Evolutionary conservation across 1,140 invertebrate genomes (phyloP).

Genomic region (Ceratina japonica): DNA sequence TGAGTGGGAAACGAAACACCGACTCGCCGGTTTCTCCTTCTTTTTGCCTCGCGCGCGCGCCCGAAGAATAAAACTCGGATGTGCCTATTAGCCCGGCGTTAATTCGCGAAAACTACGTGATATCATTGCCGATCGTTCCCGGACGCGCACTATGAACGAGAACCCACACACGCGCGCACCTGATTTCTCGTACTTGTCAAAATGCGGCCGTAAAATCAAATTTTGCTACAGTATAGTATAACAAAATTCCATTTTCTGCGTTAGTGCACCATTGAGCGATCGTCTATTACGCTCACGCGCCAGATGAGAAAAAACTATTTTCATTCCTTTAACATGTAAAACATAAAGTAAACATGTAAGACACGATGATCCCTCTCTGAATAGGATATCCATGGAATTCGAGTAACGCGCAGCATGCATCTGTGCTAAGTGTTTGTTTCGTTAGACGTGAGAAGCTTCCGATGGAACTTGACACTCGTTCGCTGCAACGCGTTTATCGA

Average conservation of each 20-base stretch:
- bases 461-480: no score
- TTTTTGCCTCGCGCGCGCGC: not conserved
- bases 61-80: constrained; percentile 31
- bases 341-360: no score
- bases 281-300: no score
- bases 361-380: no score
- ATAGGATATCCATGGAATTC: no score
- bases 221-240: no score
- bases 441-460: no score
- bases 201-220: no score
- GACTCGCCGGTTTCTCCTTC: not conserved
- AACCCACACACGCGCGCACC: not conserved
- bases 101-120: constrained; percentile 34
- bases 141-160: no score
- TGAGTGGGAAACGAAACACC: not conserved
- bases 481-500: not conserved
- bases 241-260: not conserved
- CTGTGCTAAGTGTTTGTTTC: not conserved
- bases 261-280: not conserved
- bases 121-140: constrained; percentile 14
- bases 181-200: no score
- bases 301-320: no score
- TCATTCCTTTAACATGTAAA: no score
- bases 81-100: constrained; percentile 42
- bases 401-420: not conserved